Evolutionary conservation across 2,113 vertebrate species (phyloP), one percentile per base, ranked within the genome.

Genomic region (Pluvialis apricaria): DNA sequence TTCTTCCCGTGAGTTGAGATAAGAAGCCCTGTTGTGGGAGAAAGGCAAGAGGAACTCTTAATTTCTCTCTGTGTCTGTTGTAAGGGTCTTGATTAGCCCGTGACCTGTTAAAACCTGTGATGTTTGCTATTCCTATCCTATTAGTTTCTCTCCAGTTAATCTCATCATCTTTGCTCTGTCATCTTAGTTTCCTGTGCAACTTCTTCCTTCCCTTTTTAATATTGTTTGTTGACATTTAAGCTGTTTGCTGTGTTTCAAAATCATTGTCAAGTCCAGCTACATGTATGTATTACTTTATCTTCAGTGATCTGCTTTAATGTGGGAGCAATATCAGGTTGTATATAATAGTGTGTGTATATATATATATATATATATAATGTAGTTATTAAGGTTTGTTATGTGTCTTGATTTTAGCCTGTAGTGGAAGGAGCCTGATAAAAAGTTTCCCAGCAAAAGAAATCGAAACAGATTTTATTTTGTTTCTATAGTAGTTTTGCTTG

Each of bases 341-440:
- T 68, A 1, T 47, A 52, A 12, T 15, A 19, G 1, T 45, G 1
- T 7, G 0, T 22, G 1, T 57, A 13, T 42, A 8, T 19, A 29
- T 7, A 0, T 22, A 1, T 57, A 13, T 7, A 0, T 22, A 1
- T 57, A 13, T 42, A 8, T 19, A 29, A 22, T 6, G 3, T 19
- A 28, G 8, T 13, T 65, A 4, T 34, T 77, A n/a, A 47, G 40
- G 10, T 12, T 89, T 32, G 4, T 47, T 51, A 4, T 6, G 5
- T 64, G 16, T 47, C n/a, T 72, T 66, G 7, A 13, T 78, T 80
- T 79, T 68, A 52, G 9, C 10, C 6, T 22, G 10, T 10, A 26
- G 11, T 8, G 55, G 31, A 47, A 75, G 22, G 34, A 80, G 4
- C 34, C 20, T 47, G 29, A 29, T 15, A 34, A 32, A 83, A 76